phyloP scores from a whole-genome alignment of 2,113 vertebrate species.

The Tichodroma muraria region DNA sequence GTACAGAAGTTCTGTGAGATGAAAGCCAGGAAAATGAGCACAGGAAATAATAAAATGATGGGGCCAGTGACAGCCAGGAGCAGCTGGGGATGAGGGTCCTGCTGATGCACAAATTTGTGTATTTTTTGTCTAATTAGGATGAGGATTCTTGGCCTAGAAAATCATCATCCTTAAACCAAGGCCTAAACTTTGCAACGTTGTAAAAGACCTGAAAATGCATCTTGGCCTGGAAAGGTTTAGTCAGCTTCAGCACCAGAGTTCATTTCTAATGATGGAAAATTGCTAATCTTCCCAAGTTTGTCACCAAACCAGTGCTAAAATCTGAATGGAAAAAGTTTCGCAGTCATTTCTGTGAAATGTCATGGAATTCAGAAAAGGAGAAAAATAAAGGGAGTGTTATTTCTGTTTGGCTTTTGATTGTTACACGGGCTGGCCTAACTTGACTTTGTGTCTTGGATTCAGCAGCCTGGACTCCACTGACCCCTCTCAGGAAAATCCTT shows the following conservation, averaged over 20 bases:
- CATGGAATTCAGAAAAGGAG: not conserved
- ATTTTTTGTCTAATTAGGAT: not conserved
- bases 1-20: not conserved
- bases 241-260: conserved; percentile 9
- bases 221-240: conserved; percentile 34
- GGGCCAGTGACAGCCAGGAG: not conserved
- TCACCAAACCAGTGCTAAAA: conserved; percentile 37
- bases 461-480: not conserved
- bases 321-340: conserved; percentile 48
- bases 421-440: not conserved
- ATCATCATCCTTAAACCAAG: not conserved
- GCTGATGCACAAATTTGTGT: not conserved
- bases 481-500: not conserved
- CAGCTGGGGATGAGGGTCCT: not conserved
- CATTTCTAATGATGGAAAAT: conserved; percentile 36
- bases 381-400: not conserved
- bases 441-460: not conserved
- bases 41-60: not conserved
- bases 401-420: not conserved
- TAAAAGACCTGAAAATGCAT: conserved; percentile 3
- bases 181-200: not conserved
- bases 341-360: conserved; percentile 43
- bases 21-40: not conserved
- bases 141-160: not conserved
- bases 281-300: conserved; percentile 47